phyloP scores from a whole-genome alignment of 2,113 vertebrate species.

The Crotalus tigris region DNA sequence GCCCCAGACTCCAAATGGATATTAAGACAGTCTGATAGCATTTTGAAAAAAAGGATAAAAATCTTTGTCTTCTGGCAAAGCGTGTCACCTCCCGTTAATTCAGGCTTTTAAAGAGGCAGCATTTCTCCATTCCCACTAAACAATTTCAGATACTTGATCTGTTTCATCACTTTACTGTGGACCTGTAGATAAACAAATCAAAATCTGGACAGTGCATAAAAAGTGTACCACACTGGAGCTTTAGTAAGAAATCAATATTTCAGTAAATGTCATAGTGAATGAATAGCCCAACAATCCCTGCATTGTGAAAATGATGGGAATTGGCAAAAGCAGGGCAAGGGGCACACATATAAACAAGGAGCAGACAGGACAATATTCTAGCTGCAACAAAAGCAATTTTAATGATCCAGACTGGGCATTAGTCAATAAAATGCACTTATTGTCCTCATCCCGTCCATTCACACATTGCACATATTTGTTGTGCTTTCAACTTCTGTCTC shows the following conservation, averaged over 20 bases:
- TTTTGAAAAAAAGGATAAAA: neutral
- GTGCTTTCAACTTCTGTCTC: neutral
- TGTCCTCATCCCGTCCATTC: neutral
- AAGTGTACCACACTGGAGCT: neutral
- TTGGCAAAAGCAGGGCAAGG: conserved; percentile 6
- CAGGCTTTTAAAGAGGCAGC: neutral
- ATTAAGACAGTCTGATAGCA: neutral
- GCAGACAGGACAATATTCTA: neutral
- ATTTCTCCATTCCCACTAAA: neutral
- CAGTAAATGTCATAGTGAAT: conserved; percentile 18
- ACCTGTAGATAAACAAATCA: neutral
- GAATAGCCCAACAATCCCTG: neutral
- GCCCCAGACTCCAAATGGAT: neutral
- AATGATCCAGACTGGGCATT: neutral
- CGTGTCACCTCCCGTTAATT: neutral
- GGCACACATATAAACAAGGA: neutral
- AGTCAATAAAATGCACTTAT: conserved; percentile 10
- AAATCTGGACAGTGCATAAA: conserved; percentile 5
- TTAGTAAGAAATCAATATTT: conserved; percentile 16
- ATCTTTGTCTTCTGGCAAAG: neutral
- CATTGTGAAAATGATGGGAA: conserved; percentile 9
- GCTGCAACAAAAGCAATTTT: neutral
- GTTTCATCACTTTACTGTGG: conserved; percentile 1
- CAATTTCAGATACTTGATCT: neutral
- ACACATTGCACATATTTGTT: neutral